Percentiles rank a stretch among this genome's conserved stretches.
Evolutionary conservation across 2,888 invertebrate genomes (phyloP).

Genomic region (Apamea epomidion): DNA sequence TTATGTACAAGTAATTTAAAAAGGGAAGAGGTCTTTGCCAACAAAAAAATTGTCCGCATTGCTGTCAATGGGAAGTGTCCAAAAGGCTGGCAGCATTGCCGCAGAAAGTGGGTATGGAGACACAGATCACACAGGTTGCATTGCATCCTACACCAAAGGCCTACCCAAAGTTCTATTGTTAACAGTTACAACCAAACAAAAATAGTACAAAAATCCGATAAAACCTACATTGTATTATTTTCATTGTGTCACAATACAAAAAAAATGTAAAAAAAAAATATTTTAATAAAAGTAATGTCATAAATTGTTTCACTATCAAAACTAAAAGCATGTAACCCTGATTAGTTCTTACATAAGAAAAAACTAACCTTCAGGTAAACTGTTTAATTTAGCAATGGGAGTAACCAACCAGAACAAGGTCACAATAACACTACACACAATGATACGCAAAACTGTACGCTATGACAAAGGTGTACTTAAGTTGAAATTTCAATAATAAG

Average conservation of each 20-base stretch:
- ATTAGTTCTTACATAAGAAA: slow-evolving; percentile 2
- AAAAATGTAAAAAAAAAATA: background rate
- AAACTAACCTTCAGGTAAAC: slow-evolving; percentile 33
- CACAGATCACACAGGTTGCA: no score
- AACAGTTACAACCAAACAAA: background rate
- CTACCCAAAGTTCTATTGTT: background rate
- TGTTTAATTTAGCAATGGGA: slow-evolving; percentile 19
- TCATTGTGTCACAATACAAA: background rate
- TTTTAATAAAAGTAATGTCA: background rate
- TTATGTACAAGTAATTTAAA: no score
- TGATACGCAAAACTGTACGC: slow-evolving; percentile 1
- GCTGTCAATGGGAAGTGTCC: no score
- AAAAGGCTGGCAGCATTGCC: no score
- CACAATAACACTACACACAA: background rate
- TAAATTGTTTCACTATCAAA: background rate
- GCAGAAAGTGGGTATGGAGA: no score
- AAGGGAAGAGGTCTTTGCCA: no score
- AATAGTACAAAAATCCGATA: background rate
- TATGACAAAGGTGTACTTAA: background rate
- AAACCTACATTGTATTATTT: background rate
- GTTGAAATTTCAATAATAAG: slow-evolving; percentile 29
- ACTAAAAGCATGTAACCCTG: background rate
- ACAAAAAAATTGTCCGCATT: no score
- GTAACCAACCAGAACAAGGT: slow-evolving; percentile 46
- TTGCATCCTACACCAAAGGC: no score